A percentile compares a stretch with the other conserved stretches of the same genome.
phyloP scores from a whole-genome alignment of 2,797 vertebrate species.

The Mormyrops attenuatus region DNA sequence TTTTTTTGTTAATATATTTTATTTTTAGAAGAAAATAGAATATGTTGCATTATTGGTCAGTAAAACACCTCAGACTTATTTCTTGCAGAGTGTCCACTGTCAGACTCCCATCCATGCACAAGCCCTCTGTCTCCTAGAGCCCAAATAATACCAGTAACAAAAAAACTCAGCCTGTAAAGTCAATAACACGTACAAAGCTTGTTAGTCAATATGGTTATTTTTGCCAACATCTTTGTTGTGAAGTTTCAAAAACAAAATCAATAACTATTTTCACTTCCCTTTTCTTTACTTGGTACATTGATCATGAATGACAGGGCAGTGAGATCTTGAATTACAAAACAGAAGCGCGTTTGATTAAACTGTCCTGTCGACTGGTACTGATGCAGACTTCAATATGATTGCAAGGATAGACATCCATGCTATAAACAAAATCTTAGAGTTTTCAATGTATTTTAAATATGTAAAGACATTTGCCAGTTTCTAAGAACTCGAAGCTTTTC shows the following conservation, averaged over 20 bases:
- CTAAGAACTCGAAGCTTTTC: background rate
- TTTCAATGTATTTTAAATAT: background rate
- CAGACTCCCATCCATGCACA: background rate
- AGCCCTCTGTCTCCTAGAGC: background rate
- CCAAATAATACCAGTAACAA: background rate
- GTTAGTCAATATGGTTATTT: background rate
- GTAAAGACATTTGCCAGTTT: background rate
- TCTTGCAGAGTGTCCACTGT: background rate
- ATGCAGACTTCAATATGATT: background rate
- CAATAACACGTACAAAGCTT: background rate
- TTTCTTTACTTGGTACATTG: background rate
- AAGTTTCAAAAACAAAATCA: background rate
- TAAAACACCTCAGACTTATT: background rate
- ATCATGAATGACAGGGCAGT: background rate
- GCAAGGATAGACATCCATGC: background rate
- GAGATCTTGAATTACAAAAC: background rate
- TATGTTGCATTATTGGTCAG: background rate
- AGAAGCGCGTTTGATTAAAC: background rate
- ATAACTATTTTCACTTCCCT: background rate
- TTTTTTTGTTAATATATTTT: background rate
- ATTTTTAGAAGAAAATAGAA: background rate
- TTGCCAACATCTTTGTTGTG: background rate
- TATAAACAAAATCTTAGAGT: background rate
- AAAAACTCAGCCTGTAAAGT: background rate
- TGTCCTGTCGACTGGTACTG: background rate